A percentile compares a stretch with the other conserved stretches of the same genome.
Evolutionary conservation across 2,113 vertebrate genomes (phyloP).

Genomic region (Bostrychus sinensis): DNA sequence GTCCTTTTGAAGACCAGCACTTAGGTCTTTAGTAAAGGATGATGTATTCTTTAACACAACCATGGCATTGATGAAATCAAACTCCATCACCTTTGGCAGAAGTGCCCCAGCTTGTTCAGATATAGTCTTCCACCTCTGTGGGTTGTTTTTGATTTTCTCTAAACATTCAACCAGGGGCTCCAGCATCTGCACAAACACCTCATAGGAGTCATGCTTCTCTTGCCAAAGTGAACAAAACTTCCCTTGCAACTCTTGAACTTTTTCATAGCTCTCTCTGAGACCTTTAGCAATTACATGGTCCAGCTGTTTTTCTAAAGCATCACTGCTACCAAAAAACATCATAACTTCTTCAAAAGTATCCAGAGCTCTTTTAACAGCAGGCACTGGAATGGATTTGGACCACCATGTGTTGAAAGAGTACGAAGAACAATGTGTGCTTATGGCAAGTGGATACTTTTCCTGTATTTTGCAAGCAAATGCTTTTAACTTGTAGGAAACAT

Average conservation of each 20-base stretch:
- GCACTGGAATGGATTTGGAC: slow-evolving; percentile 89
- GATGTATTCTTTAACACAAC: slow-evolving; percentile 91
- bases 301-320: slow-evolving; percentile 84
- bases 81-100: slow-evolving; percentile 85
- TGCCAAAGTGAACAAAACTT: slow-evolving; percentile 87
- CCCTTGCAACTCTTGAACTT: slow-evolving; percentile 87
- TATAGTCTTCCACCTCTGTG: slow-evolving; percentile 82
- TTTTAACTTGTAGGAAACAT: slow-evolving; percentile 92
- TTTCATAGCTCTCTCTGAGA: slow-evolving; percentile 87
- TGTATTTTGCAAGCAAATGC: slow-evolving; percentile 90
- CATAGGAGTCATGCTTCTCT: slow-evolving; percentile 89
- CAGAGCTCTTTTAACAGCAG: slow-evolving; percentile 84
- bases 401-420: slow-evolving; percentile 96
- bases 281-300: slow-evolving; percentile 86
- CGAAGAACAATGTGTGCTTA: slow-evolving; percentile 90
- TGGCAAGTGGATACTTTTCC: slow-evolving; percentile 91
- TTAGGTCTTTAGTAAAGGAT: slow-evolving; percentile 91
- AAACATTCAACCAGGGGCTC: slow-evolving; percentile 89
- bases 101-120: slow-evolving; percentile 83
- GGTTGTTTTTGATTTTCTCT: slow-evolving; percentile 85
- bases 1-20: slow-evolving; percentile 91
- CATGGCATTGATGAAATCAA: slow-evolving; percentile 91
- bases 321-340: slow-evolving; percentile 84
- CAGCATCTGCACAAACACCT: slow-evolving; percentile 90
- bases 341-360: slow-evolving; percentile 88